Evolutionary conservation across 2,888 invertebrate genomes (phyloP).

Genomic region (Rambutsinella grinnellia): DNA sequence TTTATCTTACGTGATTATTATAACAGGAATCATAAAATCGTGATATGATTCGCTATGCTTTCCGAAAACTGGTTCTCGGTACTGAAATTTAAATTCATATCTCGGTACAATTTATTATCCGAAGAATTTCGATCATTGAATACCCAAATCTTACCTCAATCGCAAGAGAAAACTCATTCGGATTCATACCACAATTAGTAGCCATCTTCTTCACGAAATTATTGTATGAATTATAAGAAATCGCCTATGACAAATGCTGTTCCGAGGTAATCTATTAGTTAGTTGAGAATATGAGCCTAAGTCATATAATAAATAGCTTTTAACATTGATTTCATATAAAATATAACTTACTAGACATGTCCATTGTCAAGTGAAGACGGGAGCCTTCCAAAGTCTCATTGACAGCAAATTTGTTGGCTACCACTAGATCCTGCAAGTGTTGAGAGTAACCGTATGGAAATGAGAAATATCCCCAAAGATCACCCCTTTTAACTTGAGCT

Average conservation of each 20-base stretch:
- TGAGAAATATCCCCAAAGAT: conserved; percentile 35
- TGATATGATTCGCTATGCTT: conserved; percentile 9
- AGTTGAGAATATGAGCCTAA: background rate
- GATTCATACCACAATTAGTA: conserved; percentile 5
- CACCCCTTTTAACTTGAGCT: conserved; percentile 8
- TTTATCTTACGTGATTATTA: conserved; percentile 29
- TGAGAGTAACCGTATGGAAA: conserved; percentile 32
- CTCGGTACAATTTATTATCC: background rate
- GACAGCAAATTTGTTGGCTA: conserved; percentile 25
- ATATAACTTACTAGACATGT: conserved; percentile 31
- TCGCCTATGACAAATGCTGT: conserved; percentile 16
- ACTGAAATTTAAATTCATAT: conserved; percentile 12
- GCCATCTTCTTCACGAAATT: conserved; percentile 26
- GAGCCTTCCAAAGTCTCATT: conserved; percentile 40
- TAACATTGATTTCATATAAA: background rate
- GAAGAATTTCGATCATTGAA: background rate
- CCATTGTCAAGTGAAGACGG: conserved; percentile 24
- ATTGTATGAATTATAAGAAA: conserved; percentile 18
- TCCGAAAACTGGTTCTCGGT: conserved; percentile 36
- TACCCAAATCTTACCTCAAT: conserved; percentile 20
- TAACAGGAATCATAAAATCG: conserved; percentile 32
- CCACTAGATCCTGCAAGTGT: conserved; percentile 10
- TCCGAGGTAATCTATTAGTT: conserved; percentile 35
- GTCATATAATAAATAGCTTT: background rate
- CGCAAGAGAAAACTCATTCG: conserved; percentile 31